Evolutionary conservation across 2,113 vertebrate species (phyloP).

Genomic region (Halcyon malimbica): DNA sequence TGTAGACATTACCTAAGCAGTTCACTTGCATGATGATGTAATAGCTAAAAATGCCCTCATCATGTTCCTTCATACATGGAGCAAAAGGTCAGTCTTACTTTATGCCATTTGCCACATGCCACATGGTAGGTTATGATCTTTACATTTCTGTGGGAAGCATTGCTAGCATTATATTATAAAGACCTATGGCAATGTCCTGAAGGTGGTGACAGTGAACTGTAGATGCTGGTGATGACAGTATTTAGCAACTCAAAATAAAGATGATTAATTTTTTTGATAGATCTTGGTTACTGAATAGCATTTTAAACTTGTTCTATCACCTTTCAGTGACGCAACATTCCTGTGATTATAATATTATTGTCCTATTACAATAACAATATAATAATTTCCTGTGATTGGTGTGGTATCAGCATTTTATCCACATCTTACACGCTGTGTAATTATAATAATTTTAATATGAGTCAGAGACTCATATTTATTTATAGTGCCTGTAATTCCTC

Average conservation of each 20-base stretch:
- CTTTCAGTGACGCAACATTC: neutral
- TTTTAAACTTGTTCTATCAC: neutral
- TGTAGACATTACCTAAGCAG: neutral
- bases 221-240: neutral
- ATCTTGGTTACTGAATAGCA: neutral
- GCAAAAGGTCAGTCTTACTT: neutral
- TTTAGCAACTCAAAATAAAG: conserved; percentile 14
- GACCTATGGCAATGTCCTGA: too few relatives aligned
- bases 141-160: neutral
- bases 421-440: neutral
- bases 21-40: neutral
- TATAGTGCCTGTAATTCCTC: conserved; percentile 21
- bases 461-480: neutral
- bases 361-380: neutral
- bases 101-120: neutral
- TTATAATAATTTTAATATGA: neutral
- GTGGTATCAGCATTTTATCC: neutral
- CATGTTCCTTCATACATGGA: neutral
- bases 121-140: neutral
- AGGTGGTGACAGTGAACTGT: neutral
- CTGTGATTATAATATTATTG: neutral
- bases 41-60: neutral
- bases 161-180: neutral
- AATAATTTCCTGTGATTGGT: neutral
- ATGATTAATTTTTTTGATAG: neutral